Conservation (phyloP, 2,113 vertebrate species). For the Candoia aspera region DNA sequence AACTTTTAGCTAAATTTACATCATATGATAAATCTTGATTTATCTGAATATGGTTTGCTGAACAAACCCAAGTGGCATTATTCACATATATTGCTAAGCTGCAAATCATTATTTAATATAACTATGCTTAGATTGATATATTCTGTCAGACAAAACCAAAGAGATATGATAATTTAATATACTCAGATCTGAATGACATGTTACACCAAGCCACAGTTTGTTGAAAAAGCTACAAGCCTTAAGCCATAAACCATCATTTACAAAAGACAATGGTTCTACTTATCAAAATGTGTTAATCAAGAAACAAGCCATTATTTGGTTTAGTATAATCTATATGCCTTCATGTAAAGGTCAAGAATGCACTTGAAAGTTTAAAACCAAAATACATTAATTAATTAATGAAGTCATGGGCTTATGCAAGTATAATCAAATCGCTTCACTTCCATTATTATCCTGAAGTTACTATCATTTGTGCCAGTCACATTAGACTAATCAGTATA, state of each 20-base stretch:
- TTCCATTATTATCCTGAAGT: constrained; percentile 36
- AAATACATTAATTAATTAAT: neutral
- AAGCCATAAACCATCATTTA: neutral
- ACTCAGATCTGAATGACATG: neutral
- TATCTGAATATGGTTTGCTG: neutral
- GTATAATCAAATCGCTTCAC: constrained; percentile 23
- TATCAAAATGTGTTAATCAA: neutral
- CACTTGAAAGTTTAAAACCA: neutral
- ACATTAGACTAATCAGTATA: constrained; percentile 45
- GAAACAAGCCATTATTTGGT: neutral
- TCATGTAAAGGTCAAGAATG: neutral
- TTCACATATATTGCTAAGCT: neutral
- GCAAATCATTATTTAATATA: neutral
- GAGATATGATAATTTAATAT: neutral
- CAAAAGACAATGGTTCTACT: neutral
- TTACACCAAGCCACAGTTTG: neutral
- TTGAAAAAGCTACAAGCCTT: neutral
- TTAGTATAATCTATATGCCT: neutral
- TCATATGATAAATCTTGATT: neutral
- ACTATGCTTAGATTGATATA: neutral
- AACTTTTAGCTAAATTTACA: neutral
- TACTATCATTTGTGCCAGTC: constrained; percentile 21
- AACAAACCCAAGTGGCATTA: neutral
- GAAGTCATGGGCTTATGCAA: constrained; percentile 32
- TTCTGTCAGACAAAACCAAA: neutral